phyloP scores from a whole-genome alignment of 2,113 vertebrate genomes.

The Puma concolor region DNA sequence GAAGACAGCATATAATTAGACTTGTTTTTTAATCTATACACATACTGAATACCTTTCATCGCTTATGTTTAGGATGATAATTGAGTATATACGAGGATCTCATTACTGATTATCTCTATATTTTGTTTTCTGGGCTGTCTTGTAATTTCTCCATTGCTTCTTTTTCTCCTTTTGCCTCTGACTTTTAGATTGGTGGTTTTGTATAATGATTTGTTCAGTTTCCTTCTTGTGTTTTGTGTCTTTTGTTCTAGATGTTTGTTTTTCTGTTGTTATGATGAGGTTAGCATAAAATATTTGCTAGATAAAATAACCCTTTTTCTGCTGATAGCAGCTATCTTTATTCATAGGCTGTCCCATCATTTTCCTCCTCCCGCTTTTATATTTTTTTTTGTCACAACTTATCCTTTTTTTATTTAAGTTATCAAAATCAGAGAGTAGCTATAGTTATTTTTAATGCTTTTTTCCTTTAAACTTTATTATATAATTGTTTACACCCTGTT shows the following conservation, averaged over 20 bases:
- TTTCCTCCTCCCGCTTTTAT: not conserved
- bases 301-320: not conserved
- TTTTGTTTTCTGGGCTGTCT: not conserved
- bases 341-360: not conserved
- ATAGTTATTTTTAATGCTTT: not conserved
- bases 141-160: not conserved
- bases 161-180: not conserved
- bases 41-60: not conserved
- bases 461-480: not conserved
- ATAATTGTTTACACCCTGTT: not conserved
- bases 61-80: not conserved
- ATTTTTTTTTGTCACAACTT: not conserved
- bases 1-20: not conserved
- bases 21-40: not conserved
- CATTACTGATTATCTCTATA: not conserved
- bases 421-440: not conserved
- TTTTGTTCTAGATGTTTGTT: not conserved
- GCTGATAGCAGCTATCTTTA: not conserved
- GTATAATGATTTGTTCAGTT: not conserved
- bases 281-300: not conserved
- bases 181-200: not conserved
- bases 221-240: not conserved
- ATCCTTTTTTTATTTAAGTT: not conserved
- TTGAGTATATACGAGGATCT: not conserved
- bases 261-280: not conserved